Evolutionary conservation across 2,888 invertebrate species (phyloP).

Genomic region (Cancer borealis): DNA sequence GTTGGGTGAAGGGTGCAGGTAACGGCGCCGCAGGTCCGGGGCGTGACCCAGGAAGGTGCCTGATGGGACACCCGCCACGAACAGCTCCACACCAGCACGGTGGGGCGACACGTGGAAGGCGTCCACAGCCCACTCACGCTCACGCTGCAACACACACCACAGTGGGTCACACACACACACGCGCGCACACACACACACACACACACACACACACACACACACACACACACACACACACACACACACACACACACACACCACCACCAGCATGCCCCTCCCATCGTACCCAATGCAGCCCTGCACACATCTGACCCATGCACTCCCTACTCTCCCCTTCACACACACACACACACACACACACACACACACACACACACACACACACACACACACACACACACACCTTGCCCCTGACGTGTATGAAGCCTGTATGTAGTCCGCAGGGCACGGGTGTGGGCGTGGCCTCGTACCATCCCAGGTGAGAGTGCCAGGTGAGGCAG

Average conservation of each 20-base stretch:
- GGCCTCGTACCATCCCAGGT: slow-evolving; percentile 76
- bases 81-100: slow-evolving; percentile 71
- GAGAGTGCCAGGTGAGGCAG: slow-evolving; percentile 61
- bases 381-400: slow-evolving; percentile 25
- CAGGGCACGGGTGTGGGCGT: slow-evolving; percentile 67
- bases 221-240: neutral
- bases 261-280: too few relatives aligned
- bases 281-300: neutral
- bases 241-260: too few relatives aligned
- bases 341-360: neutral
- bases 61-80: slow-evolving; percentile 60
- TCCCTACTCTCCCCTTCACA: neutral
- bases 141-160: neutral
- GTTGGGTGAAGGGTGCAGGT: slow-evolving; percentile 63
- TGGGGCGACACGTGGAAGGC: slow-evolving; percentile 75
- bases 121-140: slow-evolving; percentile 71
- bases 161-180: neutral
- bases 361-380: neutral
- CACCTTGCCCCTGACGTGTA: slow-evolving; percentile 69
- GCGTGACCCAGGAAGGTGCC: slow-evolving; percentile 68
- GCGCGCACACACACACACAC: slow-evolving; percentile 1
- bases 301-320: neutral
- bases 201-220: slow-evolving; percentile 2
- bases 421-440: slow-evolving; percentile 74
- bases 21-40: slow-evolving; percentile 69